Conservation (phyloP, 2,113 vertebrate genomes). For the Takifugu bimaculatus region DNA sequence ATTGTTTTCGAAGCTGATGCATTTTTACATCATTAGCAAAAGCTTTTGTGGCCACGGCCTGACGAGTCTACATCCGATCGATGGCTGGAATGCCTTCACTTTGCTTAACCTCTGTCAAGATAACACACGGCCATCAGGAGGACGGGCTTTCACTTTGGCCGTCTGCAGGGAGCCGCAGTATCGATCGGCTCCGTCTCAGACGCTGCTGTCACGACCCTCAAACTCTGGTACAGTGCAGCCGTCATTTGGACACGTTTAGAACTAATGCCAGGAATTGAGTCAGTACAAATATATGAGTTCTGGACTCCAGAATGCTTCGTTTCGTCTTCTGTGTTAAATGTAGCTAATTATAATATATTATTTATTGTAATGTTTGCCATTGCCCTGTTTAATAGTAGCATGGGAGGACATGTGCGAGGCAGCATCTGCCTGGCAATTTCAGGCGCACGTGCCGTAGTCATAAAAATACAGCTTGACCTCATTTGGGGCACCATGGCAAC, state of each 20-base stretch:
- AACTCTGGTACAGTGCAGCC: too few species aligned
- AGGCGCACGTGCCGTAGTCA: conserved; percentile 47
- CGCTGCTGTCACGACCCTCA: background rate
- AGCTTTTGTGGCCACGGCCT: conserved; percentile 7
- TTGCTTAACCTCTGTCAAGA: conserved; percentile 19
- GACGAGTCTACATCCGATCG: conserved; percentile 34
- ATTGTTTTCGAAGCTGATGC: background rate
- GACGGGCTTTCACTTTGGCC: conserved; percentile 41
- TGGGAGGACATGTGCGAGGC: conserved; percentile 22
- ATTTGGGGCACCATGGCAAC: conserved; percentile 66
- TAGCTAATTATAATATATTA: too few species aligned
- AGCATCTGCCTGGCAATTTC: conserved; percentile 62
- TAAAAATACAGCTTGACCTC: conserved; percentile 63
- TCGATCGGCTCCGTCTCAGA: conserved; percentile 31
- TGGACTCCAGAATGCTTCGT: background rate
- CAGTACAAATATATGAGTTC: background rate
- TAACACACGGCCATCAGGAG: conserved; percentile 34
- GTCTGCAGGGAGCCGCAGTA: conserved; percentile 26
- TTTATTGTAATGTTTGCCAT: conserved; percentile 13
- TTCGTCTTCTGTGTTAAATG: too few species aligned
- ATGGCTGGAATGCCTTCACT: conserved; percentile 15
- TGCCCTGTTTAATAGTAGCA: conserved; percentile 44
- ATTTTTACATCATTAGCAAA: conserved; percentile 27
- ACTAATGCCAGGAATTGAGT: too few species aligned
- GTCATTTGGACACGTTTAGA: too few species aligned